Base-by-base conservation (phyloP, 2,888 invertebrate species). In the Helicoverpa assulta region DNA sequence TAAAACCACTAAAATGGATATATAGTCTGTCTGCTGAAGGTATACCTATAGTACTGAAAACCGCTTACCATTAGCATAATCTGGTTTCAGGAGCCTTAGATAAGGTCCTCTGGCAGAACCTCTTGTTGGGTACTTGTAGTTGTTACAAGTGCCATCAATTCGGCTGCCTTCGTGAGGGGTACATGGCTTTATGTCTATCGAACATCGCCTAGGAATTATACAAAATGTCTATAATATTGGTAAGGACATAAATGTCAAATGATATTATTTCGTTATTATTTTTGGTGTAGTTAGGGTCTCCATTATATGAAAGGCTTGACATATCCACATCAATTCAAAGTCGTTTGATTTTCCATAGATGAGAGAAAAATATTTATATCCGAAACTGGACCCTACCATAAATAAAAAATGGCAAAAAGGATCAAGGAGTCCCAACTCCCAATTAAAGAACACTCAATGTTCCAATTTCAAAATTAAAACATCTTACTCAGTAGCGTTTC, bases 81-180 rank as follows among this genome's bases (percentile, higher is more conserved):
- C 89, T 26, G 92, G 88, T 51, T 85, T 86, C 37, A 93, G 86
- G 3, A 94, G 77, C 52, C 93, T 88, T 43, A 91, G 76, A 76
- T 93, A 94, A 5, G 93, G 92, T 1, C 93, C 92, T 54, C 83
- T 80, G 0, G 93, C 92, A 0, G 93, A 86, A 0, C 94, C 93
- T 60, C 86, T 85, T 14, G 87, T 83, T 0, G 93, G 93, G 19
- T 88, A 78, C 73, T 90, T 90, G 82, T 88, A 91, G 79, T 91
- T 93, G 76, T 93, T 93, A 76, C 93, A 94, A 3, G 92, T 92
- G 5, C 93, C 93, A 75, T 93, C 92, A 2, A 93, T 77, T 5
- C 93, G 86, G 51, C 92, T 91, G 50, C 91, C 93, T 82, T 93
- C 93, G 62, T 93, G 90, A 0, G 92, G 91, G 1, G 88, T 88